Base-by-base conservation (phyloP, 2,113 vertebrate species). In the Gambusia holbrooki region DNA sequence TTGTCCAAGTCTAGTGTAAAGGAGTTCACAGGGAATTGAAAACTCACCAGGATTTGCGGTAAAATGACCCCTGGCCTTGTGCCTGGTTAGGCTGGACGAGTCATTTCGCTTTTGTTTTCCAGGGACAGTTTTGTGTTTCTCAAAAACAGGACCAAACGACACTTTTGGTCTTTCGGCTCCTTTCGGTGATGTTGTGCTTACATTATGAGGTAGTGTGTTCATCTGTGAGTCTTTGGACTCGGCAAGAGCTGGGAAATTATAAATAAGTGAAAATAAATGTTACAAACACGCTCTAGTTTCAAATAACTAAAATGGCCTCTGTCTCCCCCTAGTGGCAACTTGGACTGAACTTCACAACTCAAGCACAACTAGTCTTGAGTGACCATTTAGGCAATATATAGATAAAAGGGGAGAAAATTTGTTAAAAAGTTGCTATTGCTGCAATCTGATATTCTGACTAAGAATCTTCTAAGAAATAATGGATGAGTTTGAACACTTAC, bases 41-140 rank as follows among this genome's bases (percentile, higher is more conserved):
- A 12, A 82, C 72, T 81, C 84, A 93, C 94, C 90, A 86, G 95
- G 89, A 76, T 92, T 87, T 0, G 93, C 89, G 15, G 88, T 87
- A 74, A 93, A 93, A 86, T 83, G 61, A 19, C 79, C 54, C 15
- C 81, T 82, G 1, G 84, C 87, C 62, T 33, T 29, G 15, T 83
- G 83, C 48, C 81, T 77, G n/a, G 17, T 29, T 40, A 60, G 86
- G 69, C 67, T 85, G 45, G 87, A 48, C 1, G 63, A 25, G 22
- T 88, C 81, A 29, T 86, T 84, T 13, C 87, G 74, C 42, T 73
- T 79, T 62, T 67, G 87, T 14, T 69, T 68, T 14, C 68, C 79
- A 40, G 29, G 37, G 28, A 80, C 66, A 11, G 84, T n/a, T 70
- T n/a, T 61, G 63, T 8, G 42, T 77, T 85, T 87, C 73, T 88